Evolutionary conservation across 2,797 vertebrate genomes (phyloP).

Genomic region (Euthynnus affinis): DNA sequence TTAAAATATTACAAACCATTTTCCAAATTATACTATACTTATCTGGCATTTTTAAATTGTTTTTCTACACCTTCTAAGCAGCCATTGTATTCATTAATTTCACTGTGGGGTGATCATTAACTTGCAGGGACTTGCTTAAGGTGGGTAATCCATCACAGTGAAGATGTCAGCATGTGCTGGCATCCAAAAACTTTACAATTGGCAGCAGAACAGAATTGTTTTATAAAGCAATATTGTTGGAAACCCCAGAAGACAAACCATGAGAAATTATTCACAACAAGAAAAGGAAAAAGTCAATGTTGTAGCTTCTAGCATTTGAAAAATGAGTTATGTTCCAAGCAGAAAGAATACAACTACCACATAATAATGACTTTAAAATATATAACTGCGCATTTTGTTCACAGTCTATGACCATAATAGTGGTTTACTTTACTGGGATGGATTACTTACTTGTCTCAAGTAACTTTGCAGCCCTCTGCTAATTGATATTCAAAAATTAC

Average conservation of each 20-base stretch:
- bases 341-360: not conserved
- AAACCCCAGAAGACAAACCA: not conserved
- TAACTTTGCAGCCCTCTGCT: not conserved
- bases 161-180: slow-evolving; percentile 21
- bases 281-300: not conserved
- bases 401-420: not conserved
- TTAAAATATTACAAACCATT: no score
- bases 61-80: slow-evolving; percentile 5
- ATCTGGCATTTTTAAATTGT: not conserved
- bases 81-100: slow-evolving; percentile 7
- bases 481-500: slow-evolving; percentile 26
- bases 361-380: not conserved
- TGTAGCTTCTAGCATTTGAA: not conserved
- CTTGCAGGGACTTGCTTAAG: slow-evolving; percentile 26
- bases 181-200: slow-evolving; percentile 6
- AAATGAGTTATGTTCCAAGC: not conserved
- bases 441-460: not conserved
- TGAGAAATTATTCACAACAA: not conserved
- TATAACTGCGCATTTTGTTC: not conserved
- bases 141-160: slow-evolving; percentile 2
- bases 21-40: not conserved
- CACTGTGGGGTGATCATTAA: not conserved
- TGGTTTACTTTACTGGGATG: not conserved
- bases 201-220: slow-evolving; percentile 16
- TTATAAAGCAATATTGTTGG: not conserved